phyloP scores from a whole-genome alignment of 2,888 invertebrate species.

The Scaptodrosophila latifasciaeformis region DNA sequence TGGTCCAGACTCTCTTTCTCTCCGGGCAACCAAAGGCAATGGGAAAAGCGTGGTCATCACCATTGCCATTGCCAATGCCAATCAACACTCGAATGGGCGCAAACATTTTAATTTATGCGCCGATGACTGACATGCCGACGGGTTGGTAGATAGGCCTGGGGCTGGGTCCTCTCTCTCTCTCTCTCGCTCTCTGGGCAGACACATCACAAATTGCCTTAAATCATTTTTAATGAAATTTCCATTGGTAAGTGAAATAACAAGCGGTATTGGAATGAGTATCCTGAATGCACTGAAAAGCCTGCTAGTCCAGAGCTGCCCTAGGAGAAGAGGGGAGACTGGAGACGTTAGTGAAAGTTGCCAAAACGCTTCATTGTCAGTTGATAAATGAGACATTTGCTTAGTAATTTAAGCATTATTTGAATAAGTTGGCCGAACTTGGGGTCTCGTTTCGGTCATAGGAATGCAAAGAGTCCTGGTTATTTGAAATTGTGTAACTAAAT shows the following conservation, averaged over 20 bases:
- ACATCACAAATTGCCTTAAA: slow-evolving; percentile 51
- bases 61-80: slow-evolving; percentile 18
- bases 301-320: too few species aligned
- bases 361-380: too few species aligned
- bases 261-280: slow-evolving; percentile 14
- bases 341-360: too few species aligned
- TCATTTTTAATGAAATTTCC: slow-evolving; percentile 64
- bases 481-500: slow-evolving; percentile 59
- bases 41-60: neutral
- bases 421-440: slow-evolving; percentile 34
- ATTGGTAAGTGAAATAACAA: slow-evolving; percentile 9
- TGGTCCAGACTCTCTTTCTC: too few species aligned
- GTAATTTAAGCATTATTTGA: slow-evolving; percentile 64
- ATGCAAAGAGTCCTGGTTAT: slow-evolving; percentile 19
- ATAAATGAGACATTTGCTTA: slow-evolving; percentile 66
- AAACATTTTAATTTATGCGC: slow-evolving; percentile 55
- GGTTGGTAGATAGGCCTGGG: neutral
- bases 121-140: slow-evolving; percentile 14
- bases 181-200: slow-evolving; percentile 1
- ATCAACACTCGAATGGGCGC: slow-evolving; percentile 33
- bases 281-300: too few species aligned
- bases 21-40: too few species aligned
- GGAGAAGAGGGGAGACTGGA: too few species aligned
- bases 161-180: neutral
- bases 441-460: slow-evolving; percentile 18